Base-by-base conservation (phyloP, 1,140 invertebrate genomes). In the Agrypnia vestita region DNA sequence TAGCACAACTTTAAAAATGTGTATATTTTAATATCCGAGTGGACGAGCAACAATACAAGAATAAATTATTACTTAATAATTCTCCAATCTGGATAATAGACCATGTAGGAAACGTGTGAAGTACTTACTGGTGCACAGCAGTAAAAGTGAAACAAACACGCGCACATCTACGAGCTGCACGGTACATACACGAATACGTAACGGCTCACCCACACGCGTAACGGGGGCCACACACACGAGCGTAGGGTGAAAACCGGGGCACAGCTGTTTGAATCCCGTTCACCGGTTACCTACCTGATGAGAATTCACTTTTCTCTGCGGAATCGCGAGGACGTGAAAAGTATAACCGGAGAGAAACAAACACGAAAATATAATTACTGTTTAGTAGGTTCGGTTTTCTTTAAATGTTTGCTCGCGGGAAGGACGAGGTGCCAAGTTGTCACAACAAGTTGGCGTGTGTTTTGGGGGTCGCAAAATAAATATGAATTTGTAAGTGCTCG, bases 231-330 rank as follows among this genome's bases (percentile, higher is more conserved):
- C 67, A n/a, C 67, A 46, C 67, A 71, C 47, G 19, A 13, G 19
- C 46, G 17, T 6, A 8, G 8, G 11, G 8, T 15, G 25, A 35
- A 35, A 35, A 35, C 25, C 25, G 25, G 25, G 25, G 25, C 25
- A 35, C 25, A 35, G 25, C 25, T 35, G 25, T 35, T 35, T 35
- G 6, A 35, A 35, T 35, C 25, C 25, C 25, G 25, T 35, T 35
- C 25, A 35, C 25, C 25, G 25, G 25, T 35, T 3, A 12, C 13
- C 19, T 11, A n/a, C 61, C 10, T n/a, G 10, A 25, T 35, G 25
- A 19, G 59, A 64, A 19, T 64, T 13, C 61, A 44, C 61, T 64
- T 64, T 43, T 64, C 35, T 6, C 19, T 10, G n/a, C 19, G 61
- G 61, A 64, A 64, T 64, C 61, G 35, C 10, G 35, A 64, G 8